A percentile compares a stretch with the other conserved stretches of the same genome.
phyloP scores from a whole-genome alignment of 2,113 vertebrate species.

The Deroptyus accipitrinus region DNA sequence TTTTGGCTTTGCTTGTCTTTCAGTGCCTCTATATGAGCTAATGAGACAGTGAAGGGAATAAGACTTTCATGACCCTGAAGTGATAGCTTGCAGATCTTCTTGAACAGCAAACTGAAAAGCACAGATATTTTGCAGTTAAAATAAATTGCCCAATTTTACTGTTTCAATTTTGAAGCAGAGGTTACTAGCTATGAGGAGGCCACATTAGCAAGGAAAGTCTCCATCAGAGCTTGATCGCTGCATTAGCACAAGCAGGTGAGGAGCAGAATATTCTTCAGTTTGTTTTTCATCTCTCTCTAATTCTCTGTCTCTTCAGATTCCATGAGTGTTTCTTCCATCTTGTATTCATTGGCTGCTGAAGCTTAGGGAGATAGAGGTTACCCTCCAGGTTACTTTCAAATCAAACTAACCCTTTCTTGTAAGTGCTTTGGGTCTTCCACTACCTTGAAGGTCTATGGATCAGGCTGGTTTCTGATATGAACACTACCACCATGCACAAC shows the following conservation, averaged over 20 bases:
- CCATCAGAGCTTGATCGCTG: background rate
- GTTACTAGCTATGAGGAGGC: background rate
- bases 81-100: background rate
- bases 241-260: background rate
- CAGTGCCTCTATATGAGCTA: background rate
- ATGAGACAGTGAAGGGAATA: background rate
- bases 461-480: background rate
- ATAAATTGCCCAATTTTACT: background rate
- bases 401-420: background rate
- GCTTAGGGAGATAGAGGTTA: background rate
- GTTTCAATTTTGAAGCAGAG: background rate
- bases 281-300: background rate
- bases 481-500: background rate
- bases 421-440: background rate
- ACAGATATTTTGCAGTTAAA: background rate
- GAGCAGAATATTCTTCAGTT: background rate
- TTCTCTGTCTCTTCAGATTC: background rate
- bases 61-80: background rate
- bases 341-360: constrained; percentile 15
- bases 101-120: background rate
- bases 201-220: background rate
- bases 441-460: background rate
- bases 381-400: background rate
- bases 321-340: background rate
- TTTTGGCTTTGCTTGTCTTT: background rate